Evolutionary conservation across 2,113 vertebrate genomes (phyloP).

Genomic region (Dermatemys mawii): DNA sequence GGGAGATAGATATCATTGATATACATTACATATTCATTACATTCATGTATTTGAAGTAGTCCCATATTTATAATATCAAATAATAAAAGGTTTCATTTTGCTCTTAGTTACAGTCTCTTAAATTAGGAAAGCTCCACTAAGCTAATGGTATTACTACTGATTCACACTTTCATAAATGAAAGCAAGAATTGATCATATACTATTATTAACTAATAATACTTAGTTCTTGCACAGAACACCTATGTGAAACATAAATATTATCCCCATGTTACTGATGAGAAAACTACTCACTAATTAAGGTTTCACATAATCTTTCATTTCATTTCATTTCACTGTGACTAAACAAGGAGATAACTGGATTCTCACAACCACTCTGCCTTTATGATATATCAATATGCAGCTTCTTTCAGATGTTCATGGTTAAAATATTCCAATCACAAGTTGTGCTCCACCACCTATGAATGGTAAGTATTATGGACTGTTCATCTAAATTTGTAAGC

Average conservation of each 20-base stretch:
- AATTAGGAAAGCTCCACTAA: background rate
- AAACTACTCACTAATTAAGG: background rate
- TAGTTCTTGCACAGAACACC: background rate
- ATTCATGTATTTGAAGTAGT: background rate
- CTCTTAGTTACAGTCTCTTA: background rate
- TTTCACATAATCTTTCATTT: background rate
- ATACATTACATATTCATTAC: background rate
- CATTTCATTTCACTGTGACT: background rate
- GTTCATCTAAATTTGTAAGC: slow-evolving; percentile 10
- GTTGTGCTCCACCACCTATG: background rate
- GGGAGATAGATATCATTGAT: background rate
- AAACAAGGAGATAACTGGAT: background rate
- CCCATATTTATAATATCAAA: background rate
- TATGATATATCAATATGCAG: background rate
- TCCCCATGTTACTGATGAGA: background rate
- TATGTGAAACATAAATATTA: background rate
- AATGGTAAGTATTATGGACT: background rate
- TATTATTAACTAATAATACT: background rate
- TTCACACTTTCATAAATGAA: background rate
- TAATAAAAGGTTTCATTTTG: background rate
- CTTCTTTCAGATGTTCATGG: fast-evolving
- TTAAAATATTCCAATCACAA: too few relatives aligned
- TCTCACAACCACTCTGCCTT: background rate
- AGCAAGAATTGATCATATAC: background rate
- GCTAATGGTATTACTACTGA: background rate